These are phyloP conservation scores for Leiothrix lutea DNA, from an alignment of 2,113 vertebrate genomes.

Conservation along the genomic window DNA sequence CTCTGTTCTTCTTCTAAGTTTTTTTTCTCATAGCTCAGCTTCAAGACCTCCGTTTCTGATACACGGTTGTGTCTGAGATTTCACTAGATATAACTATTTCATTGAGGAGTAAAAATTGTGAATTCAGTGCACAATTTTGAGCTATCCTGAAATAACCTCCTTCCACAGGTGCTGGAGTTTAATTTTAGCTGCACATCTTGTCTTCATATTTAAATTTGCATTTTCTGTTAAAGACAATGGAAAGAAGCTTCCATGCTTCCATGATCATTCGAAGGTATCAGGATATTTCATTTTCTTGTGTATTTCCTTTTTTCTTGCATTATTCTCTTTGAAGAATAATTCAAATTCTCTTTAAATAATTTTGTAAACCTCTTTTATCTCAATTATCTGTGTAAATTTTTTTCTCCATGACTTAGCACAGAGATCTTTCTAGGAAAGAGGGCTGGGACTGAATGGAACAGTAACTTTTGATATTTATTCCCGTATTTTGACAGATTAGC, in stretches of 20 bases:
- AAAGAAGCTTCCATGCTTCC: neutral
- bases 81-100: neutral
- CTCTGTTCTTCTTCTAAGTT: neutral
- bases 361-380: neutral
- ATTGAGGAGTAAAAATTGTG: neutral
- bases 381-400: neutral
- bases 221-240: neutral
- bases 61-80: neutral
- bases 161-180: neutral
- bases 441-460: neutral
- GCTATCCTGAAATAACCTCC: neutral
- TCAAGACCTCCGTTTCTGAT: neutral
- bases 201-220: neutral
- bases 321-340: neutral
- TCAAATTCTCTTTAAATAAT: neutral
- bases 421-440: neutral
- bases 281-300: neutral
- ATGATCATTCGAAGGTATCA: neutral
- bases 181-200: neutral
- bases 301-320: neutral
- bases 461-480: neutral
- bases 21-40: neutral
- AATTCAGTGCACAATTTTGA: rapidly evolving
- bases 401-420: neutral
- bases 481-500: neutral